Evolutionary conservation across 2,113 vertebrate genomes (phyloP).

Genomic region (Pampusana beccarii): DNA sequence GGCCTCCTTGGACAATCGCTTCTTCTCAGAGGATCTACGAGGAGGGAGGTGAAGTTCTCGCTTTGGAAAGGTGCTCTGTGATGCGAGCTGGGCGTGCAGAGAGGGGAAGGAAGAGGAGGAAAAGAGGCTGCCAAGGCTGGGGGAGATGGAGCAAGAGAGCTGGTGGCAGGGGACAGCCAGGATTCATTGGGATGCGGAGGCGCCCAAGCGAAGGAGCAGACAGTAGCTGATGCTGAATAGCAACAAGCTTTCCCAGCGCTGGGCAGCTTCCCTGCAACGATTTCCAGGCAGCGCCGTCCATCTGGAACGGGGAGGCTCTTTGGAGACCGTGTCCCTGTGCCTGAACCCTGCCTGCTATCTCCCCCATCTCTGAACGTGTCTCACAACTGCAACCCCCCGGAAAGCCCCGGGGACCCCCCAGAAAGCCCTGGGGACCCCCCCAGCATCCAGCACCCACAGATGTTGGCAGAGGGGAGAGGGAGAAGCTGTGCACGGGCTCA

Average conservation of each 20-base stretch:
- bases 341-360: not conserved
- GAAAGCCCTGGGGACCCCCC: not conserved
- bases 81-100: not conserved
- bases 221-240: not conserved
- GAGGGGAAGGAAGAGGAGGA: not conserved
- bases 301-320: not conserved
- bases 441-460: no score
- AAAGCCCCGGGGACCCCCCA: not conserved
- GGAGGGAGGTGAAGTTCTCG: not conserved
- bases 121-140: not conserved
- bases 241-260: not conserved
- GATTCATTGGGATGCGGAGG: not conserved
- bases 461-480: accelerated
- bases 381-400: not conserved
- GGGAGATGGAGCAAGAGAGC: not conserved
- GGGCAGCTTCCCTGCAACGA: not conserved
- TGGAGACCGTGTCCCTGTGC: no score
- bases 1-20: not conserved
- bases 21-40: not conserved
- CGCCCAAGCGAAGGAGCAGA: not conserved
- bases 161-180: accelerated
- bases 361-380: accelerated
- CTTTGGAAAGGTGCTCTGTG: not conserved
- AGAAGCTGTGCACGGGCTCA: not conserved
- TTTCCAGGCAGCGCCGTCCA: not conserved